Conservation (phyloP, 1,140 invertebrate species). For the Drosophila miranda region DNA sequence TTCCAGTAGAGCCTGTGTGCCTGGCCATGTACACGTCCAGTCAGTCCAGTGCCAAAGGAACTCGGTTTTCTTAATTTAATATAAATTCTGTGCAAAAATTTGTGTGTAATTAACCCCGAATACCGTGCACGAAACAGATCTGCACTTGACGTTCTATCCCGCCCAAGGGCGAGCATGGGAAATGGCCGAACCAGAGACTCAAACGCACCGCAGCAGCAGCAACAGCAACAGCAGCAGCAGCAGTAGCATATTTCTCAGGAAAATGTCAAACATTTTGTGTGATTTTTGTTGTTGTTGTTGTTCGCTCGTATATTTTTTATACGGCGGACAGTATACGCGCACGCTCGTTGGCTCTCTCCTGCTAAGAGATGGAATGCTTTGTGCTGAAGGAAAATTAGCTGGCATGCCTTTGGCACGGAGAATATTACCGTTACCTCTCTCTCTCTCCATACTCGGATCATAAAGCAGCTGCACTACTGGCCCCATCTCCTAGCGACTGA, state of each 20-base stretch:
- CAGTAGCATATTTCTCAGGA: constrained; percentile 2
- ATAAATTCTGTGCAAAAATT: constrained; percentile 35
- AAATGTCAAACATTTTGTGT: constrained; percentile 59
- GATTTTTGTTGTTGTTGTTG: constrained; percentile 29
- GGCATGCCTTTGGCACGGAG: constrained; percentile 27
- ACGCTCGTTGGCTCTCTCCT: constrained; percentile 16
- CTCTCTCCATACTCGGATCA: constrained; percentile 15
- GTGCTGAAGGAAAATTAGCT: constrained; percentile 28
- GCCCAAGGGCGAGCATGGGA: not conserved
- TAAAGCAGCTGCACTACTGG: constrained; percentile 2
- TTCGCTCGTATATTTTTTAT: constrained; percentile 7
- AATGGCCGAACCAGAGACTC: not conserved
- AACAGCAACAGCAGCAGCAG: too few species aligned
- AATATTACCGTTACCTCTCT: not conserved
- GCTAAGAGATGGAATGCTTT: constrained; percentile 37
- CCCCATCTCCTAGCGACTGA: constrained; percentile 1
- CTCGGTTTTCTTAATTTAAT: constrained; percentile 9
- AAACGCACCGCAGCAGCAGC: constrained; percentile 41
- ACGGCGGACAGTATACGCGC: constrained; percentile 33
- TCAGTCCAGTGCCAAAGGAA: constrained; percentile 27
- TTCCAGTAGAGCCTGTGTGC: constrained; percentile 51
- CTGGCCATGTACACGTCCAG: constrained; percentile 17
- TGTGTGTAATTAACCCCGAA: constrained; percentile 40
- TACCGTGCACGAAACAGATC: constrained; percentile 21
- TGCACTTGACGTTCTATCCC: not conserved